Conservation (phyloP, 2,797 vertebrate species). For the Lepus oiostolus region DNA sequence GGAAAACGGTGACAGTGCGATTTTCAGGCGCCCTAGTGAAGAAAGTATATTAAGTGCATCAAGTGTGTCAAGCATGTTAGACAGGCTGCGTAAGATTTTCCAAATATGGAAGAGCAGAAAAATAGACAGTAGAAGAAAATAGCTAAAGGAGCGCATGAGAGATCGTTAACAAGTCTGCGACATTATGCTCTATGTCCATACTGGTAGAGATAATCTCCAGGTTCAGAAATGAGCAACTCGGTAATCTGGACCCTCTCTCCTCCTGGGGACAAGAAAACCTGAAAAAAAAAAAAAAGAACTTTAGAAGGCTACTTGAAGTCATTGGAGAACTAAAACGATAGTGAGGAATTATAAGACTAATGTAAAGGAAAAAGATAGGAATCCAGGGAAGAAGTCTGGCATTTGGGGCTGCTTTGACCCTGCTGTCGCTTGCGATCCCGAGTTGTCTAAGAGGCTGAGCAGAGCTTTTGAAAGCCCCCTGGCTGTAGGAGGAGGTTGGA, state of each 20-base stretch:
- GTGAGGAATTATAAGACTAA: not conserved
- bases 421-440: not conserved
- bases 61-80: not conserved
- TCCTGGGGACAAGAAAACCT: constrained; percentile 7
- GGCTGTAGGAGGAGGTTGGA: not conserved
- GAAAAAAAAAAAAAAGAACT: not conserved
- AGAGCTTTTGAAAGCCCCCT: not conserved
- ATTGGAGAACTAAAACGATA: not conserved
- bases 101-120: not conserved
- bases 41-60: not conserved
- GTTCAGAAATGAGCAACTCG: not conserved
- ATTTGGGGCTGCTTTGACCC: not conserved
- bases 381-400: not conserved
- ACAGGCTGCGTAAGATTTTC: not conserved
- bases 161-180: not conserved
- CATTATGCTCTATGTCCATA: not conserved
- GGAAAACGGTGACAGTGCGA: not conserved
- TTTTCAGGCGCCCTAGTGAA: constrained; percentile 11
- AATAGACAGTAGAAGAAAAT: not conserved
- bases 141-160: not conserved
- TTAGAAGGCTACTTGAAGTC: not conserved
- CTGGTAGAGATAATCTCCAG: not conserved
- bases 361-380: not conserved
- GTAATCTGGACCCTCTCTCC: not conserved
- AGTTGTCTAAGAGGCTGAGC: not conserved